A percentile compares a stretch with the other conserved stretches of the same genome.
Conservation (phyloP, 2,888 invertebrate genomes). For the Epinotia nisella region DNA sequence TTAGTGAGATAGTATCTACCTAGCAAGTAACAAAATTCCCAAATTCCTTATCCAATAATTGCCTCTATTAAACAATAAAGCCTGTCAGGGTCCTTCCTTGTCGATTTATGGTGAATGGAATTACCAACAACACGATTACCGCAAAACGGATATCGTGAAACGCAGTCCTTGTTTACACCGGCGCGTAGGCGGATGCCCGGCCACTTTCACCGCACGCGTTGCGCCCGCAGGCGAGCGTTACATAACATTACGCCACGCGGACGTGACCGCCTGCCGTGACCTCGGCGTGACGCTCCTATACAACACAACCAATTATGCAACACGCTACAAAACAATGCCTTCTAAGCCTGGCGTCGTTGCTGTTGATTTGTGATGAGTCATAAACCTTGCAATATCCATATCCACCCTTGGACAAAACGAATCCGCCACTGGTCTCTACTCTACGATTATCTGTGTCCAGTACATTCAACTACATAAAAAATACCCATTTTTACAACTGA, state of each 20-base stretch:
- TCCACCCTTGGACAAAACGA: not conserved
- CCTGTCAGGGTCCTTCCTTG: not conserved
- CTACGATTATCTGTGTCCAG: no score
- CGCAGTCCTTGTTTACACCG: constrained; percentile 43
- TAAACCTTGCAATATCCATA: not conserved
- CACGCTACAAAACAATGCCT: not conserved
- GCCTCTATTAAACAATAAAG: not conserved
- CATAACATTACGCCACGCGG: constrained; percentile 45
- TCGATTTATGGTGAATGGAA: not conserved
- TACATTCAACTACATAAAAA: no score
- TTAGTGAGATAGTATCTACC: no score
- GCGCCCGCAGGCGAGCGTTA: constrained; percentile 40
- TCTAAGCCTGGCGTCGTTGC: not conserved
- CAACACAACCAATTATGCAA: constrained; percentile 21
- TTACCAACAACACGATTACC: constrained; percentile 14
- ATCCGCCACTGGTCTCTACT: no score
- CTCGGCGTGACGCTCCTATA: constrained; percentile 28
- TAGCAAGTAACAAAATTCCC: no score
- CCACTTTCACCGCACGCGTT: constrained; percentile 52
- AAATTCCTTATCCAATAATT: no score
- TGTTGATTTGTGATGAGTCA: not conserved
- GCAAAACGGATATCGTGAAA: constrained; percentile 42
- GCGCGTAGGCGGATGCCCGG: constrained; percentile 41
- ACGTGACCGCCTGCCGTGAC: constrained; percentile 40
- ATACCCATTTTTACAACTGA: no score